Evolutionary conservation across 2,888 invertebrate genomes (phyloP).

Genomic region (Agrypnus murinus): DNA sequence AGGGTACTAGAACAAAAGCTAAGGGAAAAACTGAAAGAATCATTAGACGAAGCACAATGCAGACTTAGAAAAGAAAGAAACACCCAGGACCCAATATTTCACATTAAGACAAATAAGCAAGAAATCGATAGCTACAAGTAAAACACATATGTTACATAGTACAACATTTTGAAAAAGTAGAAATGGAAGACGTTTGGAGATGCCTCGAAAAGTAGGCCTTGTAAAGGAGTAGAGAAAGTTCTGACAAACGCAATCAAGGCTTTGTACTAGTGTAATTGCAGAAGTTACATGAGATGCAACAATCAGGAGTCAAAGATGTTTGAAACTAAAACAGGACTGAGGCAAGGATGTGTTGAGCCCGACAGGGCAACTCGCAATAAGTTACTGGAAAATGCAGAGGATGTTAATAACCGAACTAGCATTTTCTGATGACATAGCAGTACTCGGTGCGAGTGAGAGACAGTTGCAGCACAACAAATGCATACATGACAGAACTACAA

Average conservation of each 20-base stretch:
- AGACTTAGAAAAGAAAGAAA: background rate
- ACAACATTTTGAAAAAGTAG: too few relatives aligned
- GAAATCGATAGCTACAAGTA: background rate
- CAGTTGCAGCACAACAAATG: background rate
- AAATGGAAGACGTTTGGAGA: slow-evolving; percentile 2
- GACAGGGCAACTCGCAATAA: background rate
- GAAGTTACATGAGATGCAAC: slow-evolving; percentile 6
- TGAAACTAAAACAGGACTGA: too few relatives aligned
- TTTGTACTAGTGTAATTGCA: slow-evolving; percentile 1
- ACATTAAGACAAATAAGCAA: background rate
- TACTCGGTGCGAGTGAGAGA: background rate
- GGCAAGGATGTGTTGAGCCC: background rate
- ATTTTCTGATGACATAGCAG: background rate
- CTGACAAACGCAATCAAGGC: slow-evolving; percentile 3
- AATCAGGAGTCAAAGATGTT: slow-evolving; percentile 2
- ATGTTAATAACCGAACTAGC: background rate
- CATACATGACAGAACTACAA: background rate
- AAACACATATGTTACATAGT: slow-evolving; percentile 6
- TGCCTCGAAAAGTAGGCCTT: background rate
- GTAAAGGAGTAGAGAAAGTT: slow-evolving; percentile 13
- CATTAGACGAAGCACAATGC: background rate
- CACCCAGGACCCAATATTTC: background rate
- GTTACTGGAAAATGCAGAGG: background rate
- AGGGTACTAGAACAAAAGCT: slow-evolving; percentile 4
- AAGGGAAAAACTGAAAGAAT: background rate